These are phyloP conservation scores for Pavo muticus DNA, from an alignment of 2,113 vertebrate species.

Conservation along the genomic window DNA sequence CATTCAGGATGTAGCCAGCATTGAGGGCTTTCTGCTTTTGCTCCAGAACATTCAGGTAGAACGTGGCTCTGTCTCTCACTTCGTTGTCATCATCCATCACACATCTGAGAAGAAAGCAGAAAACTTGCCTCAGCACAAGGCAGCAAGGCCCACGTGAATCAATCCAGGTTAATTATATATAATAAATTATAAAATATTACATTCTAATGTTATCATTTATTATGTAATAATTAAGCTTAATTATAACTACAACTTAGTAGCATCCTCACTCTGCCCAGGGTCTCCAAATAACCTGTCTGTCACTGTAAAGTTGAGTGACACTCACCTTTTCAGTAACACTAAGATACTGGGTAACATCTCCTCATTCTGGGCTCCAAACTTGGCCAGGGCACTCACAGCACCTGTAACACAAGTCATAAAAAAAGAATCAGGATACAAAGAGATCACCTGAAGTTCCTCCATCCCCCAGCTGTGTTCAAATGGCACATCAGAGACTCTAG, in stretches of 20 bases:
- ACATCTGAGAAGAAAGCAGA: constrained; percentile 71
- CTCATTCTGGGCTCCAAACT: constrained; percentile 87
- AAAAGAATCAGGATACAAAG: not conserved
- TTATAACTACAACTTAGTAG: not conserved
- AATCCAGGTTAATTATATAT: not conserved
- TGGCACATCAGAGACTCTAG: not conserved
- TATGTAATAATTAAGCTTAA: not conserved
- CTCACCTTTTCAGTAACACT: constrained; percentile 83
- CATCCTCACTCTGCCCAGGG: not conserved
- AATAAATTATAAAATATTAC: no score
- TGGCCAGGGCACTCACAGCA: constrained; percentile 86
- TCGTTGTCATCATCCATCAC: constrained; percentile 88
- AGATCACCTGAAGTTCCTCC: not conserved
- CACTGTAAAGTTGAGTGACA: not conserved
- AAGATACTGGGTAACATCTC: constrained; percentile 85
- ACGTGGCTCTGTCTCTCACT: constrained; percentile 85
- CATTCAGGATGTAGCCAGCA: constrained; percentile 84
- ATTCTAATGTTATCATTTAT: no score
- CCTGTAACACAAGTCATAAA: constrained; percentile 53
- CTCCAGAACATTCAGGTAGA: constrained; percentile 83
- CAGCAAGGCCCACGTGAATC: not conserved
- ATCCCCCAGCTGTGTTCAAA: not conserved
- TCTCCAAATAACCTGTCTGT: not conserved
- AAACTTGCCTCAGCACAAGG: not conserved
- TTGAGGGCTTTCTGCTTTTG: constrained; percentile 85